A percentile compares a stretch with the other conserved stretches of the same genome.
phyloP scores from a whole-genome alignment of 2,888 invertebrate species.

The Xestobium rufovillosum region DNA sequence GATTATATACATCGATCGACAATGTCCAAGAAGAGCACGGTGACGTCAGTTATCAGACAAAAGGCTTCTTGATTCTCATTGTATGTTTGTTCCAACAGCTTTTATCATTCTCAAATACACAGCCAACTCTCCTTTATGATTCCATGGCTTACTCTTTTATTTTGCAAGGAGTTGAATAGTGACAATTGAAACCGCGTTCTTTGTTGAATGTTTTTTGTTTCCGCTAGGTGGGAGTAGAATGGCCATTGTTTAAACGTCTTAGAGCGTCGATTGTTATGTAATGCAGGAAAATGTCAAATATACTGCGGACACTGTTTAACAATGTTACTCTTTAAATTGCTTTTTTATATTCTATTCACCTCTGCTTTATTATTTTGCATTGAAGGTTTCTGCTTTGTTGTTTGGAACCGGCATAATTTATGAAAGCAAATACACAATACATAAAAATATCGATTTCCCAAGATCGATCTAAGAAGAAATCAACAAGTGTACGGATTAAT shows the following conservation, averaged over 20 bases:
- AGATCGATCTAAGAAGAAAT: no score
- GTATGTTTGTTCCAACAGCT: slow-evolving; percentile 39
- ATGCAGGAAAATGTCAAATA: slow-evolving; percentile 36
- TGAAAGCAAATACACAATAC: no score
- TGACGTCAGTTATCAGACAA: slow-evolving; percentile 39
- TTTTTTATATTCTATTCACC: no score
- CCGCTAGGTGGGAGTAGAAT: slow-evolving; percentile 38
- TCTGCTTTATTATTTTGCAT: no score
- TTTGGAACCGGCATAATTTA: no score
- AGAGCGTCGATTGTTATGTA: slow-evolving; percentile 38
- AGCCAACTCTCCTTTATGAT: slow-evolving; percentile 36
- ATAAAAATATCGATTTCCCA: no score
- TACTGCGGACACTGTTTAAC: no score
- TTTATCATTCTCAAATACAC: slow-evolving; percentile 40
- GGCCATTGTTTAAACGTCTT: slow-evolving; percentile 40
- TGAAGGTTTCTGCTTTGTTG: no score
- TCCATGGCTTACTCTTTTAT: slow-evolving; percentile 37
- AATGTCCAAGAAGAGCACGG: slow-evolving; percentile 31
- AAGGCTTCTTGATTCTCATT: slow-evolving; percentile 39
- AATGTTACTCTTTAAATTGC: no score
- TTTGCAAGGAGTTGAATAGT: slow-evolving; percentile 39
- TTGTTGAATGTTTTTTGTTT: slow-evolving; percentile 40
- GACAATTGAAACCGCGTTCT: slow-evolving; percentile 41
- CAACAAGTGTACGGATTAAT: no score
- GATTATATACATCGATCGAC: slow-evolving; percentile 24